A percentile compares a stretch with the other conserved stretches of the same genome.
Conservation (phyloP, 1,140 invertebrate species). For the Cotesia chilonis region DNA sequence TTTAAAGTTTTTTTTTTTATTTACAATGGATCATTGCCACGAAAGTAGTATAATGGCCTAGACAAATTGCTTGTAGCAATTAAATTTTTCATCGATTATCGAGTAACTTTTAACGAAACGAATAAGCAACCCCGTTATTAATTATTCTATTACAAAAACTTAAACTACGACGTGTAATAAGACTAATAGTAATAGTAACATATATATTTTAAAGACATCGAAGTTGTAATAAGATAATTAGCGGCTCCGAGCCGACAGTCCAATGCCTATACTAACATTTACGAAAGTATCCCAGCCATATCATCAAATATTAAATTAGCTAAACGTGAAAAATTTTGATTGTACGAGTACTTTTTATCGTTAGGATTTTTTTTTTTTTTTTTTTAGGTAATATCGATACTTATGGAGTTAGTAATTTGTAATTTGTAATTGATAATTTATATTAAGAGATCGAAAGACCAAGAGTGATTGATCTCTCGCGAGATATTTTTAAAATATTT, state of each 20-base stretch:
- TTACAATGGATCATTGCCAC: not conserved
- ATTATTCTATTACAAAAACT: too few relatives aligned
- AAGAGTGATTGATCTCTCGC: conserved; percentile 33
- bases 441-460: conserved; percentile 31
- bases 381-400: conserved; percentile 12
- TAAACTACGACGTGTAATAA: too few relatives aligned
- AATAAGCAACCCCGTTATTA: not conserved
- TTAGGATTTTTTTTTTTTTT: conserved; percentile 32
- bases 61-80: conserved; percentile 1
- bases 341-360: too few relatives aligned
- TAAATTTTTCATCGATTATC: not conserved
- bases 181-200: too few relatives aligned
- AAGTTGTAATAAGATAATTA: too few relatives aligned
- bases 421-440: conserved; percentile 1
- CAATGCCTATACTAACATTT: conserved; percentile 28
- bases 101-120: not conserved
- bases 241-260: conserved; percentile 3
- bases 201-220: too few relatives aligned
- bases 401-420: not conserved
- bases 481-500: conserved; percentile 29
- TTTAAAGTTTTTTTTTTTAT: conserved; percentile 2
- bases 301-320: conserved; percentile 40
- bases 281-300: conserved; percentile 53
- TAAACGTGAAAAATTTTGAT: too few relatives aligned
- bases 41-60: conserved; percentile 9